Conservation (phyloP, 1,140 invertebrate species). For the Rhopalosiphum padi region DNA sequence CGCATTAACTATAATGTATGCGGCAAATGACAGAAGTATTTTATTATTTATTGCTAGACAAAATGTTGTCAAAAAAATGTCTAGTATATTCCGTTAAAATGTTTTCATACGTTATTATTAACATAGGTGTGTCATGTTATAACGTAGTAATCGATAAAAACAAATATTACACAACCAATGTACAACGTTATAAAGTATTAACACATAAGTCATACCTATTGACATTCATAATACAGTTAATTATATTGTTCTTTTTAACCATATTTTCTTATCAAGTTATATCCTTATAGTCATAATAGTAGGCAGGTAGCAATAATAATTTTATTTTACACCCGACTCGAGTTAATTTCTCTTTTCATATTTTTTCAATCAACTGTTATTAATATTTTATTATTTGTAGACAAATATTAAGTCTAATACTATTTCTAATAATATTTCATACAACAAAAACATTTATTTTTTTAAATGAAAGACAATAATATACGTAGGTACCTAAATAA, state of each 20-base stretch:
- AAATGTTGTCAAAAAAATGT: background rate
- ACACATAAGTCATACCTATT: background rate
- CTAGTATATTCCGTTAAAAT: background rate
- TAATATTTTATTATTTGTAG: background rate
- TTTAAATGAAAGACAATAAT: background rate
- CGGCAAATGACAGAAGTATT: background rate
- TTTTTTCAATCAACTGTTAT: background rate
- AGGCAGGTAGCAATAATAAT: background rate
- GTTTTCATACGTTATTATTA: background rate
- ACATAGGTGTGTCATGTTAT: background rate
- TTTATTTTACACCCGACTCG: background rate
- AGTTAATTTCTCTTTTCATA: background rate
- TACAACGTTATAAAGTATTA: background rate
- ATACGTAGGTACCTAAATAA: background rate
- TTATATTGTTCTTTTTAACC: background rate
- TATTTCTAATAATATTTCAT: too few species aligned
- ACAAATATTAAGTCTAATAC: background rate
- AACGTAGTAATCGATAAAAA: background rate
- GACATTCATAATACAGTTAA: background rate
- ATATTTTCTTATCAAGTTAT: background rate
- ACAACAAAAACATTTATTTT: too few species aligned
- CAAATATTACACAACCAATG: background rate
- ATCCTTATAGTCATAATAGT: background rate
- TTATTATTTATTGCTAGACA: background rate
- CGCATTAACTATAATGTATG: background rate